A percentile compares a stretch with the other conserved stretches of the same genome.
phyloP scores from a whole-genome alignment of 2,113 vertebrate genomes.

The Dasypus novemcinctus region DNA sequence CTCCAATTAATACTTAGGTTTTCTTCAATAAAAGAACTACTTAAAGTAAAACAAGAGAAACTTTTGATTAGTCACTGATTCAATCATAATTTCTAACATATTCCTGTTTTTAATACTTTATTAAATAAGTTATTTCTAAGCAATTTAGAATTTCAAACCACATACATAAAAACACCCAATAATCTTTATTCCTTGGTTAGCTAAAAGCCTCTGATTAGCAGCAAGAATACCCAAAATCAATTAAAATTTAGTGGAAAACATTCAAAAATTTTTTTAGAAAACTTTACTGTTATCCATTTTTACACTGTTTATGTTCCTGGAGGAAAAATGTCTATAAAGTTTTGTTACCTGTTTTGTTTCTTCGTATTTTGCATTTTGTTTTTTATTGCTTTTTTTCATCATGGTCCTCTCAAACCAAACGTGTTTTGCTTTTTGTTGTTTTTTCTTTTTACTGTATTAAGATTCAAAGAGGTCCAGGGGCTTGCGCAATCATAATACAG shows the following conservation, averaged over 20 bases:
- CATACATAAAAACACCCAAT: neutral
- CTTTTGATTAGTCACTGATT: neutral
- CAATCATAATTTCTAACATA: neutral
- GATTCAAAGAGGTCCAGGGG: neutral
- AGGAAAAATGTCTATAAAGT: neutral
- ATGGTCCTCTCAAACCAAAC: neutral
- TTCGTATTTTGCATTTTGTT: neutral
- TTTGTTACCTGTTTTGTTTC: neutral
- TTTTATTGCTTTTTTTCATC: neutral
- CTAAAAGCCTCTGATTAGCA: neutral
- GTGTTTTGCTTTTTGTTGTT: neutral
- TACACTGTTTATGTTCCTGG: neutral
- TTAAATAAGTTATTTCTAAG: neutral
- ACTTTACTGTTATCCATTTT: neutral
- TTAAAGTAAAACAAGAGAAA: conserved; percentile 38
- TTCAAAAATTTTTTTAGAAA: neutral
- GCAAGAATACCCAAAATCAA: neutral
- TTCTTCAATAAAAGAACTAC: conserved; percentile 20
- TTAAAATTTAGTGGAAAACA: neutral
- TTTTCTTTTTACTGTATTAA: neutral
- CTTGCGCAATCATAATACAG: neutral
- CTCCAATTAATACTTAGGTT: neutral
- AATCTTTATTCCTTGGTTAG: neutral
- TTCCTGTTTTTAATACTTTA: neutral
- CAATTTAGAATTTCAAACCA: conserved; percentile 2